A percentile compares a stretch with the other conserved stretches of the same genome.
Conservation (phyloP, 2,797 vertebrate species). For the Neomorphus geoffroyi region DNA sequence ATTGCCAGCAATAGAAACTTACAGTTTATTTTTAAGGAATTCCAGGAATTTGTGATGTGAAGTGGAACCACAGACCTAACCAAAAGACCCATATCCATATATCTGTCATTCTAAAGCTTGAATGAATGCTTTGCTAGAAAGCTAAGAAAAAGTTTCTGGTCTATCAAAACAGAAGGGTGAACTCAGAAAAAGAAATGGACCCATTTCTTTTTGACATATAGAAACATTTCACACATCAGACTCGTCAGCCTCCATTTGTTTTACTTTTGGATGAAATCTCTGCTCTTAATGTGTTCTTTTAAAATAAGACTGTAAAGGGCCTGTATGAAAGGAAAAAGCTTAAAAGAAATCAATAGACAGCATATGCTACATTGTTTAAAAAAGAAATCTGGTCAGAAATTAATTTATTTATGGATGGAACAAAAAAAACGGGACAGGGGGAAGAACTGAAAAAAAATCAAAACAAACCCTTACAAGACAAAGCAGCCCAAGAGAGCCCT, state of each 20-base stretch:
- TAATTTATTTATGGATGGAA: background rate
- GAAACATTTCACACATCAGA: background rate
- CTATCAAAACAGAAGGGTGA: background rate
- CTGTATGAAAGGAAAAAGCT: background rate
- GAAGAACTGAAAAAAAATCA: too few relatives aligned
- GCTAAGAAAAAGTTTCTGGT: background rate
- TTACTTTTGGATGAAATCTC: background rate
- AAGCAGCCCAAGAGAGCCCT: too few relatives aligned
- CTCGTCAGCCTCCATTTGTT: background rate
- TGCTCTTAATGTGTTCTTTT: background rate
- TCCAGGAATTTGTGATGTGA: background rate
- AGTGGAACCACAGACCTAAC: background rate
- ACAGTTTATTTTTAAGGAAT: background rate
- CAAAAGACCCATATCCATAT: background rate
- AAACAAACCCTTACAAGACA: too few relatives aligned
- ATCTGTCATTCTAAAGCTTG: background rate
- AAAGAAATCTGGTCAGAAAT: background rate
- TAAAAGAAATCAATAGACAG: background rate
- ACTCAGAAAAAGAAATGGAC: background rate
- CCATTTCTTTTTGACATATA: background rate
- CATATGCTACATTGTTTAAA: background rate
- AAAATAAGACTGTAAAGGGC: background rate
- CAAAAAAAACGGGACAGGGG: background rate
- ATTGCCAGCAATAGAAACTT: background rate
- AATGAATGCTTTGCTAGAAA: background rate